These are phyloP conservation scores for Dolomedes plantarius DNA, from an alignment of 2,888 invertebrate species.

Conservation along the genomic window DNA sequence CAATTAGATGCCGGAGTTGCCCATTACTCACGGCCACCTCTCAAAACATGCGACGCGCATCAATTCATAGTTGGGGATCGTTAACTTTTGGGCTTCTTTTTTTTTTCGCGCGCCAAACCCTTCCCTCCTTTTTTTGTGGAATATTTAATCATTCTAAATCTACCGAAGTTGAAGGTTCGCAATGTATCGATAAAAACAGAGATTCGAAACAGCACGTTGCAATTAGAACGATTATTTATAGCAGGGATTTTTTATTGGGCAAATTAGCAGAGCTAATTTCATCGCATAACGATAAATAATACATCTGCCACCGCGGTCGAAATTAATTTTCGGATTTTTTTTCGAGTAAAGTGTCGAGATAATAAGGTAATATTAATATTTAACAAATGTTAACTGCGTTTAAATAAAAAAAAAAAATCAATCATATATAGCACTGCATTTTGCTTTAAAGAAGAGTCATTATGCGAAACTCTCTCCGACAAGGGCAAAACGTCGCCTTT, in stretches of 20 bases:
- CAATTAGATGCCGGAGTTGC: conserved; percentile 47
- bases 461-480: not conserved
- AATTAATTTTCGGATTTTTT: conserved; percentile 22
- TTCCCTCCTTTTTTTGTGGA: conserved; percentile 13
- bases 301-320: conserved; percentile 5
- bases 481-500: not conserved
- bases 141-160: conserved; percentile 51
- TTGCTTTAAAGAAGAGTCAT: conserved; percentile 2
- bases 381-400: conserved; percentile 12
- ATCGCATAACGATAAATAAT: conserved; percentile 27
- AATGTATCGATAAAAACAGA: conserved; percentile 32
- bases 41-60: conserved; percentile 23
- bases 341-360: conserved; percentile 8
- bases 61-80: conserved; percentile 29
- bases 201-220: conserved; percentile 37
- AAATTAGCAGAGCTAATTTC: conserved; percentile 12
- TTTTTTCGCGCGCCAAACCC: not conserved
- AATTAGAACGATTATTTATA: conserved; percentile 57
- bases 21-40: conserved; percentile 41
- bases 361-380: conserved; percentile 18
- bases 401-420: not conserved
- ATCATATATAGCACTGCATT: not conserved
- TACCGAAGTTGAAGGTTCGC: conserved; percentile 28
- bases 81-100: conserved; percentile 23
- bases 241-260: not conserved